Evolutionary conservation across 2,888 invertebrate species (phyloP), one percentile per base, ranked within the genome.

Genomic region (Bhutanitis thaidina): DNA sequence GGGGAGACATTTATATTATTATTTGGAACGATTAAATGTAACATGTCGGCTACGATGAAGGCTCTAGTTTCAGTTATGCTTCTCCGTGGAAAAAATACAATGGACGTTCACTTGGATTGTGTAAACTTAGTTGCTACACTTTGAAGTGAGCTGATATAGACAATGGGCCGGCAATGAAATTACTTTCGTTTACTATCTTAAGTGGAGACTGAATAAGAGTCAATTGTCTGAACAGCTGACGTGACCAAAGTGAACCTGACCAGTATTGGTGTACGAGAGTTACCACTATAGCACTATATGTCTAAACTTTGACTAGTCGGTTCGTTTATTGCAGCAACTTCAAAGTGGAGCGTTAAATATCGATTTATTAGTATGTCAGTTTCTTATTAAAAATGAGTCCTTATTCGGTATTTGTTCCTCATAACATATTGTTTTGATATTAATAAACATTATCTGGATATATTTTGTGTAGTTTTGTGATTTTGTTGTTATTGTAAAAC

Each of bases 1-100:
- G 65, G 63, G 57, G 2, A 57, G 58, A 64, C 54, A 59, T 60
- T 66, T 64, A 5, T 20, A 20, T 20, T 20, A 3, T 20, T 20
- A 20, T 20, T 43, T 43, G 49, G 25, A 43, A 27, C 13, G 29
- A n/a, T n/a, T n/a, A n/a, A n/a, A n/a, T n/a, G n/a, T n/a, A n/a
- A 15, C 39, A 27, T 39, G 40, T 40, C 34, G 34, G 39, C 39
- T 48, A 35, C 25, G 14, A 48, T 30, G 29, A 32, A 30, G 30
- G 30, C 46, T 38, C 38, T 45, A 40, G 30, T 41, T 41, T 43
- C 37, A 43, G 44, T 32, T 43, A 49, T 51, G 55, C 52, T 55
- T 58, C 51, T 58, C 51, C 39, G 53, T 51, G 52, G 45, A 50
- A 48, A 54, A 51, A 15, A 46, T 51, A 56, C 48, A 16, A 51